These are phyloP conservation scores for Perccottus glenii DNA, from an alignment of 2,113 vertebrate species.

Conservation along the genomic window DNA sequence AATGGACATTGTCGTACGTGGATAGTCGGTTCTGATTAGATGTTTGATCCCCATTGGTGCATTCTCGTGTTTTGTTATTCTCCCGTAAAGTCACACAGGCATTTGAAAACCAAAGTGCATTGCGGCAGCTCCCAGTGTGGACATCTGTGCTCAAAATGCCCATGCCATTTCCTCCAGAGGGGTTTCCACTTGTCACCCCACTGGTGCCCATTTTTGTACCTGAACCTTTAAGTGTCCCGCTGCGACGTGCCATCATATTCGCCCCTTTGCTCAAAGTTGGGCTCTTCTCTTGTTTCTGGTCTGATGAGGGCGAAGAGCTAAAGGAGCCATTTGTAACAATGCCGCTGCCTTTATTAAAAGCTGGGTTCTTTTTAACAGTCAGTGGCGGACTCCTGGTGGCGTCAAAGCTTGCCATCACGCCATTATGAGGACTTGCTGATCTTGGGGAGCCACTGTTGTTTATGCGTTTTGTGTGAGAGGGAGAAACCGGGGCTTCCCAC, in stretches of 20 bases:
- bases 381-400: constrained; percentile 88
- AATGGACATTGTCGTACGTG: constrained; percentile 96
- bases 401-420: constrained; percentile 82
- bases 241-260: constrained; percentile 81
- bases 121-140: constrained; percentile 74
- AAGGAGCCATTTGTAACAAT: constrained; percentile 98
- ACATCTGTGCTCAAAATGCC: constrained; percentile 83
- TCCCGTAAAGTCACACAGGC: constrained; percentile 90
- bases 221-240: constrained; percentile 83
- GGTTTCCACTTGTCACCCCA: constrained; percentile 80
- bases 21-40: constrained; percentile 90
- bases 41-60: constrained; percentile 59
- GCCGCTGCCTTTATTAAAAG: constrained; percentile 94
- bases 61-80: constrained; percentile 82
- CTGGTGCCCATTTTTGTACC: constrained; percentile 95
- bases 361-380: constrained; percentile 93
- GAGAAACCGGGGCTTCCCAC: constrained; percentile 88
- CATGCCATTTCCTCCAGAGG: constrained; percentile 66
- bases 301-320: constrained; percentile 86
- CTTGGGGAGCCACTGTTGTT: constrained; percentile 84
- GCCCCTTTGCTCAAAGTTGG: constrained; percentile 75
- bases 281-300: constrained; percentile 82
- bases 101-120: constrained; percentile 84
- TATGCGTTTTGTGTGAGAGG: constrained; percentile 75
- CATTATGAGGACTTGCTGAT: constrained; percentile 85